Evolutionary conservation across 1,140 invertebrate genomes (phyloP).

Genomic region (Mycetomoellerius zeteki): DNA sequence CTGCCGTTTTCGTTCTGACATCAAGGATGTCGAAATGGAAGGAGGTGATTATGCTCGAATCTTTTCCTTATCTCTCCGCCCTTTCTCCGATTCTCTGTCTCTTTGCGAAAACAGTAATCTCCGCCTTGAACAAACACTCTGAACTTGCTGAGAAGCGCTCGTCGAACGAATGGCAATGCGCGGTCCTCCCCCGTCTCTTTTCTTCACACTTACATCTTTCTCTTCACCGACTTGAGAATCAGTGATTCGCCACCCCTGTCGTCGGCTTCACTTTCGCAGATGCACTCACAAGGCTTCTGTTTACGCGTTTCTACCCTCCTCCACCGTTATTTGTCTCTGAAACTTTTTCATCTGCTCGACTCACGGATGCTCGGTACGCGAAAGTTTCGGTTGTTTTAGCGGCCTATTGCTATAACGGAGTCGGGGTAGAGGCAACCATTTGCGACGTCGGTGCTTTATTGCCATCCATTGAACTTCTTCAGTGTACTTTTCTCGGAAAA

Average conservation of each 20-base stretch:
- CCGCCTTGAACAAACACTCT: conserved; percentile 76
- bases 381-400: conserved; percentile 59
- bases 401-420: conserved; percentile 53
- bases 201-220: conserved; percentile 40
- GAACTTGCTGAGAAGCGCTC: conserved; percentile 68
- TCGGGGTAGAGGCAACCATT: conserved; percentile 45
- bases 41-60: conserved; percentile 78
- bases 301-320: conserved; percentile 3
- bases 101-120: conserved; percentile 73
- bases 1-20: conserved; percentile 68
- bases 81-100: conserved; percentile 7
- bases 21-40: conserved; percentile 72
- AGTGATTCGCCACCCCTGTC: not conserved
- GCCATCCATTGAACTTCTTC: conserved; percentile 59
- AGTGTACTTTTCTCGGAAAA: conserved; percentile 43
- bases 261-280: conserved; percentile 13
- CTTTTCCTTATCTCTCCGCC: conserved; percentile 17
- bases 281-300: conserved; percentile 55
- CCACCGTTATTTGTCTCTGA: conserved; percentile 31
- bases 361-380: conserved; percentile 9
- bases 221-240: conserved; percentile 40
- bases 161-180: conserved; percentile 64
- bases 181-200: conserved; percentile 2
- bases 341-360: conserved; percentile 66
- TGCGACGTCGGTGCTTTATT: conserved; percentile 63